Evolutionary conservation across 2,113 vertebrate genomes (phyloP), one percentile per base, ranked within the genome.

Genomic region (Rhea pennata): DNA sequence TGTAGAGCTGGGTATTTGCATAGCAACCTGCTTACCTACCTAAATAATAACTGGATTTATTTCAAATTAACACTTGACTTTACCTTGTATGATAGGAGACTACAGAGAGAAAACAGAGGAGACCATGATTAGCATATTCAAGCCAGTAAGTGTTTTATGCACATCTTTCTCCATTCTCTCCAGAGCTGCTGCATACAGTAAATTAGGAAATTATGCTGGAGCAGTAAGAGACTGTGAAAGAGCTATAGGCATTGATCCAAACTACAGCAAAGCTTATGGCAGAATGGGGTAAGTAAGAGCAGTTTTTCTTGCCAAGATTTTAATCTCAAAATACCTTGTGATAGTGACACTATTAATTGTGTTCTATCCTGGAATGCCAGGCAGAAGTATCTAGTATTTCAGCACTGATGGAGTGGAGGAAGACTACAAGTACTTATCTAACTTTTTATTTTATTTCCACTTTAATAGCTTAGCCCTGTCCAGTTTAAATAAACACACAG

Each of bases 181-280:
- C 95, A 99, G 99, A 98, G 99, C 99, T 5, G 99, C 99, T 4
- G 99, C 99, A 2, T 98, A 99, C 97, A 99, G 99, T 95, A 99
- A 99, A 76, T 97, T 99, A 6, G 99, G 99, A 1, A 99, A 99
- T 96, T 99, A 99, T 2, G 98, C 98, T 0, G 99, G 99, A 9
- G 99, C 99, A 0, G 99, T 99, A 56, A 97, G 98, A 84, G 99
- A 99, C 98, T 99, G 99, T 21, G 99, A 99, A 83, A 97, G 97
- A 11, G 99, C 99, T 72, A 99, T 99, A 73, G 92, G 98, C 94
- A 99, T 99, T 15, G 99, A 99, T 93, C 99, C 99, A 0, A 97
- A 91, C 97, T 99, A 99, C 98, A 99, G 99, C 98, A 99, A 99
- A 97, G 99, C 99, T 29, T 99, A 99, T 1, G 99, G 99, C 81